phyloP scores from a whole-genome alignment of 2,888 invertebrate species.

The Ramazzottius varieornatus region DNA sequence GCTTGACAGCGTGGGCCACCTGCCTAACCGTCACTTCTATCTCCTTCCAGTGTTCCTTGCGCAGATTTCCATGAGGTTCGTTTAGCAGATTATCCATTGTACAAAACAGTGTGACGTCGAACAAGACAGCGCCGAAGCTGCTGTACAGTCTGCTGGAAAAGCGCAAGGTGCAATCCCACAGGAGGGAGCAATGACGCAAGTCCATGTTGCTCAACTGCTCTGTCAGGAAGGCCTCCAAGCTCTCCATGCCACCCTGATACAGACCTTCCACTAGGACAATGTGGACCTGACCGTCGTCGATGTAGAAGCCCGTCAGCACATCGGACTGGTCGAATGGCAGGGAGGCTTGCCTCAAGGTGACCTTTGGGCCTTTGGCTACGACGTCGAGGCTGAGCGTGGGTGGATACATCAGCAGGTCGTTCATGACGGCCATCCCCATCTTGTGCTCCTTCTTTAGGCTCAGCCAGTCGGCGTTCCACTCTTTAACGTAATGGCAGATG shows the following conservation, averaged over 20 bases:
- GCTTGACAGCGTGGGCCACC: no score
- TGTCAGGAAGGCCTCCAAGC: not conserved
- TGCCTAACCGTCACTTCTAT: no score
- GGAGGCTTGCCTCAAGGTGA: not conserved
- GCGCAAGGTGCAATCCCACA: not conserved
- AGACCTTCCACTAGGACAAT: not conserved
- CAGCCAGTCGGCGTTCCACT: not conserved
- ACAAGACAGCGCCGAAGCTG: not conserved
- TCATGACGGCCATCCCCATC: not conserved
- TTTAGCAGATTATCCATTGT: no score
- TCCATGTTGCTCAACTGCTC: not conserved
- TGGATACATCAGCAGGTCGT: not conserved
- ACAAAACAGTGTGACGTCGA: no score
- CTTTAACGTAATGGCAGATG: not conserved
- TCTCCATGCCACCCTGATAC: not conserved
- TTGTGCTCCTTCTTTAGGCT: not conserved
- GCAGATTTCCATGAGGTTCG: no score
- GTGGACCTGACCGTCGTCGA: not conserved
- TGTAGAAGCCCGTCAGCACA: not conserved
- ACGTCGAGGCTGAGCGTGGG: no score
- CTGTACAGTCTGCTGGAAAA: not conserved
- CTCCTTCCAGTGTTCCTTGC: no score
- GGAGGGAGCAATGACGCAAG: not conserved
- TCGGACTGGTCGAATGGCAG: not conserved
- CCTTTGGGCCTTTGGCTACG: not conserved